phyloP scores from a whole-genome alignment of 37 sponge, comb jelly and placozoan genomes.

The Lycopodina hypogea region DNA sequence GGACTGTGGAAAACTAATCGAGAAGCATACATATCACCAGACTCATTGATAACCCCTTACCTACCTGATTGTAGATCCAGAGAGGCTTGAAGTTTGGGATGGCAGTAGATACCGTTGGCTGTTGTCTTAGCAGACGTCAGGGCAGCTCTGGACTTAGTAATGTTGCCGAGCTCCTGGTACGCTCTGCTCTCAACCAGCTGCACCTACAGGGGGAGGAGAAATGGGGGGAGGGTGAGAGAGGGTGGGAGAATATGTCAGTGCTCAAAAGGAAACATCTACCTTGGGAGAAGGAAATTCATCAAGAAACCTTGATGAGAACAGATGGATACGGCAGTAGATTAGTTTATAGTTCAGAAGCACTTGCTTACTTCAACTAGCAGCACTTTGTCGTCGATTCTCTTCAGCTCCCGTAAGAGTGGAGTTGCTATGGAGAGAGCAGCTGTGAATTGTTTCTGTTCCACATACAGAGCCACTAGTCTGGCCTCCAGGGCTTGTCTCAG shows the following conservation, averaged over 20 bases:
- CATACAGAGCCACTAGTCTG: constrained; percentile 68
- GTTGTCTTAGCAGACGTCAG: constrained; percentile 97
- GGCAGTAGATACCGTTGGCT: constrained; percentile 97
- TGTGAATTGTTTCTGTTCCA: constrained; percentile 62
- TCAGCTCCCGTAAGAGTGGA: constrained; percentile 83
- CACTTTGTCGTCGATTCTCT: constrained; percentile 97
- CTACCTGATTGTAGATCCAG: constrained; percentile 92
- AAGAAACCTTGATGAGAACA: too few species aligned
- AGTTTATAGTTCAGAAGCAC: not conserved
- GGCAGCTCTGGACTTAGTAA: constrained; percentile 85
- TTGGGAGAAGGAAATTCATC: not conserved
- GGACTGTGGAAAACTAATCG: too few species aligned
- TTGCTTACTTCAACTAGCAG: constrained; percentile 88
- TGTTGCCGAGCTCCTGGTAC: constrained; percentile 86
- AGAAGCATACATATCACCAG: too few species aligned
- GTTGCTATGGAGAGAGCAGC: constrained; percentile 53
- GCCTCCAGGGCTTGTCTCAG: constrained; percentile 92
- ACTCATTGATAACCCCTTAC: not conserved
- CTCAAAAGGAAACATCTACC: not conserved
- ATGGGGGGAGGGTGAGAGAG: not conserved
- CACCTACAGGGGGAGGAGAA: constrained; percentile 33
- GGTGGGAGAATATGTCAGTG: not conserved
- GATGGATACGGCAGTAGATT: not conserved
- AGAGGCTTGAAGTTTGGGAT: constrained; percentile 90
- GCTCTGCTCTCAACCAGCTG: constrained; percentile 94